Percentiles rank a stretch among this genome's conserved stretches.
phyloP scores from a whole-genome alignment of 1,140 invertebrate species.

The Mya arenaria region DNA sequence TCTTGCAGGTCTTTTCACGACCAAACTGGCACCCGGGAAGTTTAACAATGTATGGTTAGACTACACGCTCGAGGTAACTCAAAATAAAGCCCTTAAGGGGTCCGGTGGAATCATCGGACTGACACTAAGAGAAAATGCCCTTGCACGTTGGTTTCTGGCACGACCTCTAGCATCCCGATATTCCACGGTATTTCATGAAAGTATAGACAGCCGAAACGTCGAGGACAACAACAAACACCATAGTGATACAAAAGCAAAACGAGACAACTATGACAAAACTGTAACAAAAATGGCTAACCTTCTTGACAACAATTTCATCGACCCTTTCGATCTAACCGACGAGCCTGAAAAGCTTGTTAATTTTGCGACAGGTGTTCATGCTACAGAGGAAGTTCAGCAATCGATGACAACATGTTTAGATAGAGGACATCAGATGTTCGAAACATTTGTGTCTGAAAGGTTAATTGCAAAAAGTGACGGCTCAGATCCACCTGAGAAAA shows the following conservation, averaged over 20 bases:
- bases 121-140: constrained; percentile 16
- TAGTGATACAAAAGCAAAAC: neutral
- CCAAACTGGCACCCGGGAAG: constrained; percentile 16
- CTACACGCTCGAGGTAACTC: constrained; percentile 31
- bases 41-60: constrained; percentile 51
- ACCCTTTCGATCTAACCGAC: neutral
- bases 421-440: neutral
- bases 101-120: constrained; percentile 41
- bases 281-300: neutral
- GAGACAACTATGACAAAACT: neutral
- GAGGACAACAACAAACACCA: neutral
- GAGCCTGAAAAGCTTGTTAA: neutral
- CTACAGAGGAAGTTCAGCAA: neutral
- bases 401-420: neutral
- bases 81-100: constrained; percentile 50
- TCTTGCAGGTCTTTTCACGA: neutral
- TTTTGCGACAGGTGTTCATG: constrained; percentile 4
- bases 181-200: constrained; percentile 14
- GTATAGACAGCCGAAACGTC: neutral
- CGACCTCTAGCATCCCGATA: constrained; percentile 30
- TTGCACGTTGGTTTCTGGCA: constrained; percentile 37
- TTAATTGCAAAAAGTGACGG: constrained; percentile 12
- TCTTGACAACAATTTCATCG: neutral
- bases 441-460: neutral
- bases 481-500: neutral